Conservation (phyloP, 1,140 invertebrate genomes). For the Forficula auricularia region DNA sequence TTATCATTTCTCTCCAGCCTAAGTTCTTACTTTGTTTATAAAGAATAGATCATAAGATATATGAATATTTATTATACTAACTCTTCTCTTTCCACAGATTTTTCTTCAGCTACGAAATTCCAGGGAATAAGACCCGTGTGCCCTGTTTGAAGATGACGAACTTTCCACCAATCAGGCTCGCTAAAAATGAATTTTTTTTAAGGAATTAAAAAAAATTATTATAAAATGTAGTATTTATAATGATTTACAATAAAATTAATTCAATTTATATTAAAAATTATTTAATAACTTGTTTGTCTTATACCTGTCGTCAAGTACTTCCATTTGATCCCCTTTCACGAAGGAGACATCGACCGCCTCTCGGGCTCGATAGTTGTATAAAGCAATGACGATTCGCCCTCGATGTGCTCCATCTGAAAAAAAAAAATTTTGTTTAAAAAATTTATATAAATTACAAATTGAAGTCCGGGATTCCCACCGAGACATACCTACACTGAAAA, state of each 20-base stretch:
- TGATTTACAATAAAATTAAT: too few relatives aligned
- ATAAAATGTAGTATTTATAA: conserved; percentile 5
- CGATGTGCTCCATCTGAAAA: background rate
- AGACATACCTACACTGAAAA: too few relatives aligned
- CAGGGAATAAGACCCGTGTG: conserved; percentile 79
- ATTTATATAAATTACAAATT: too few relatives aligned
- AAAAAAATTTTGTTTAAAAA: too few relatives aligned
- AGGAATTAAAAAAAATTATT: background rate
- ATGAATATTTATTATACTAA: too few relatives aligned
- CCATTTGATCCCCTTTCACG: conserved; percentile 77
- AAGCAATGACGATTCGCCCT: conserved; percentile 62
- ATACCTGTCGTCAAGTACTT: conserved; percentile 64
- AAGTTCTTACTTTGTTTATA: too few relatives aligned
- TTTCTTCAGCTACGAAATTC: conserved; percentile 84
- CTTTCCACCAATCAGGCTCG: conserved; percentile 87
- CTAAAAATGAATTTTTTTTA: conserved; percentile 20
- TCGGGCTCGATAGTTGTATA: conserved; percentile 79
- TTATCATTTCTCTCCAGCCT: too few relatives aligned
- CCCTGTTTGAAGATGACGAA: conserved; percentile 65
- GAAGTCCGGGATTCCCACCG: too few relatives aligned
- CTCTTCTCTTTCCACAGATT: conserved; percentile 91
- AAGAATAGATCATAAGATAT: too few relatives aligned
- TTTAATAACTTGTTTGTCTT: conserved; percentile 1
- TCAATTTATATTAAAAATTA: too few relatives aligned
- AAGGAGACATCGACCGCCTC: conserved; percentile 83